These are phyloP conservation scores for Sebastes variabilis DNA, from an alignment of 2,797 vertebrate genomes.

Conservation along the genomic window DNA sequence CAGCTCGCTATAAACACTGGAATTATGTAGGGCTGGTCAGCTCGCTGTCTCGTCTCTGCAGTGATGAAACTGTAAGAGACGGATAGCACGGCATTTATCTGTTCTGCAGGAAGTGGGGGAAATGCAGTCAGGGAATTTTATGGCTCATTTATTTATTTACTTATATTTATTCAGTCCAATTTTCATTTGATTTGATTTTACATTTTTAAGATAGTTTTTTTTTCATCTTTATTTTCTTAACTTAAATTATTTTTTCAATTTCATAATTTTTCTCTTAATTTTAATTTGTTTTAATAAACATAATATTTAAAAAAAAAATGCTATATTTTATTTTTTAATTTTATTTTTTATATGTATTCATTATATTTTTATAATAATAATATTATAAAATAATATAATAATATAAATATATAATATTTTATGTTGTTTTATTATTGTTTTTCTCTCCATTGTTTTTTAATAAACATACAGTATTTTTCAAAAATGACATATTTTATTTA, in stretches of 20 bases:
- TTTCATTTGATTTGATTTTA: too few relatives aligned
- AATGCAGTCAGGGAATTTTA: not conserved
- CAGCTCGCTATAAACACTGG: constrained; percentile 9
- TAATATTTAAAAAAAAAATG: too few relatives aligned
- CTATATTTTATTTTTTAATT: too few relatives aligned
- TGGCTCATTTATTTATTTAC: too few relatives aligned
- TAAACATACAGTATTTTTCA: not conserved
- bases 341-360: too few relatives aligned
- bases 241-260: too few relatives aligned
- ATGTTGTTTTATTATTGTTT: not conserved
- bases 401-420: too few relatives aligned
- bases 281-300: too few relatives aligned
- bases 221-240: not conserved
- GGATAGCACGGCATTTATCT: not conserved
- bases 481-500: not conserved
- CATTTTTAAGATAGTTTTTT: not conserved
- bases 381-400: too few relatives aligned
- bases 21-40: constrained; percentile 16
- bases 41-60: not conserved
- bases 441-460: not conserved
- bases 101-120: not conserved
- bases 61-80: not conserved
- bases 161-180: too few relatives aligned
- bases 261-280: not conserved
- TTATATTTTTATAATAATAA: too few relatives aligned